Percentiles rank a stretch among this genome's conserved stretches.
Evolutionary conservation across 2,113 vertebrate species (phyloP).

Genomic region (Isurus oxyrinchus): DNA sequence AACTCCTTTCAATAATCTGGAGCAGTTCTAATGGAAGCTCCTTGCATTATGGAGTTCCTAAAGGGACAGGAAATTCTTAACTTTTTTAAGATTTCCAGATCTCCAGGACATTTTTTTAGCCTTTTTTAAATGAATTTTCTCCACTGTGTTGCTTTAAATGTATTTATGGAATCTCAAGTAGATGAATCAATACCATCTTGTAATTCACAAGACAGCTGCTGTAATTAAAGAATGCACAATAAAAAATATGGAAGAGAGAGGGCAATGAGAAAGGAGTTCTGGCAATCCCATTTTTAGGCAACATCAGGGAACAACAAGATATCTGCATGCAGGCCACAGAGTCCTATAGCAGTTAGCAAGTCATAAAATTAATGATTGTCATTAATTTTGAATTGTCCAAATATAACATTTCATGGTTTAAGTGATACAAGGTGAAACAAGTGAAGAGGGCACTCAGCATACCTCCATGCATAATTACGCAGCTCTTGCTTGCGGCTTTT

Average conservation of each 20-base stretch:
- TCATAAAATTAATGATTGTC: not conserved
- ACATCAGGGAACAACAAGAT: not conserved
- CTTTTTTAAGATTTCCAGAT: not conserved
- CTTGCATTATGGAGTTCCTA: not conserved
- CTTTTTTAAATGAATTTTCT: not conserved
- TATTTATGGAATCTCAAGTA: not conserved
- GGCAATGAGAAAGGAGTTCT: not conserved
- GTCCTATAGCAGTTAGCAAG: not conserved
- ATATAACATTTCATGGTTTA: not conserved
- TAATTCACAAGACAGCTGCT: not conserved
- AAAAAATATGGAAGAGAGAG: not conserved
- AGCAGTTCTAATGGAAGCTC: not conserved
- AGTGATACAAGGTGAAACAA: not conserved
- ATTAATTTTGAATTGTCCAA: not conserved
- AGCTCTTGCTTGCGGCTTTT: not conserved
- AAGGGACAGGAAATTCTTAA: not conserved
- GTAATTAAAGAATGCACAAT: not conserved
- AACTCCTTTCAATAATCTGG: not conserved
- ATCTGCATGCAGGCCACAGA: not conserved
- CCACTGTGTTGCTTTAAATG: not conserved
- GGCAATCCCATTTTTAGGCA: not conserved
- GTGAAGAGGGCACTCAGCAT: not conserved
- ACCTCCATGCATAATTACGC: not conserved
- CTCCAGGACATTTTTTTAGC: not conserved
- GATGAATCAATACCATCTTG: not conserved